Evolutionary conservation across 2,113 vertebrate species (phyloP).

Genomic region (Sitta europaea): DNA sequence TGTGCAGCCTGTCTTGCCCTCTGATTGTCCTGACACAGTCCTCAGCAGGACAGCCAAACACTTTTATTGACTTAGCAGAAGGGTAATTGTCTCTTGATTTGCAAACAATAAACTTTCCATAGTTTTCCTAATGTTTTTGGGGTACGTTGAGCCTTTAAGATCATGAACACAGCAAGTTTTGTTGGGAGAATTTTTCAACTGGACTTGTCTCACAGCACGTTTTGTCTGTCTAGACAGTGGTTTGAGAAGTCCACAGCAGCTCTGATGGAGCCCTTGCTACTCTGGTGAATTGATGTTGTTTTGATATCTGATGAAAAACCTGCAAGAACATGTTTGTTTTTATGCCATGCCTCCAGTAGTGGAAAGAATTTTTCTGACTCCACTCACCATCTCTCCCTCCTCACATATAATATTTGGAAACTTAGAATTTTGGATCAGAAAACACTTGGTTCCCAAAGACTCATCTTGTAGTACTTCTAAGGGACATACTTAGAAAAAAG

Average conservation of each 20-base stretch:
- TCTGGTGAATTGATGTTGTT: not conserved
- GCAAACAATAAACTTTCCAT: not conserved
- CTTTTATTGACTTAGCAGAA: not conserved
- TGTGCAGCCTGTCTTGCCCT: not conserved
- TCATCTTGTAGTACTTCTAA: not conserved
- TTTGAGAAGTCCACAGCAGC: not conserved
- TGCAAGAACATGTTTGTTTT: not conserved
- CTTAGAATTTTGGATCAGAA: not conserved
- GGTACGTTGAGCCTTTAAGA: not conserved
- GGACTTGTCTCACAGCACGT: not conserved
- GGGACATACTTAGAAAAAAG: not conserved
- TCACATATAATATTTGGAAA: not conserved
- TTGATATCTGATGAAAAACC: constrained; percentile 1
- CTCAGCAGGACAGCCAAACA: not conserved
- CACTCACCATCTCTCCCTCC: not conserved
- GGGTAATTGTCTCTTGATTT: not conserved
- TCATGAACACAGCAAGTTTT: not conserved
- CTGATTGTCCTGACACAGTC: not conserved
- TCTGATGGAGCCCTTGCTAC: not conserved
- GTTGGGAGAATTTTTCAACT: not conserved
- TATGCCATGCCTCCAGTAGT: not conserved
- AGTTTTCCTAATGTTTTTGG: not conserved
- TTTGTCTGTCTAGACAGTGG: not conserved
- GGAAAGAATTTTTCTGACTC: not conserved
- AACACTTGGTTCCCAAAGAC: not conserved